Evolutionary conservation across 1,140 invertebrate genomes (phyloP).

Genomic region (Bradysia coprophila): DNA sequence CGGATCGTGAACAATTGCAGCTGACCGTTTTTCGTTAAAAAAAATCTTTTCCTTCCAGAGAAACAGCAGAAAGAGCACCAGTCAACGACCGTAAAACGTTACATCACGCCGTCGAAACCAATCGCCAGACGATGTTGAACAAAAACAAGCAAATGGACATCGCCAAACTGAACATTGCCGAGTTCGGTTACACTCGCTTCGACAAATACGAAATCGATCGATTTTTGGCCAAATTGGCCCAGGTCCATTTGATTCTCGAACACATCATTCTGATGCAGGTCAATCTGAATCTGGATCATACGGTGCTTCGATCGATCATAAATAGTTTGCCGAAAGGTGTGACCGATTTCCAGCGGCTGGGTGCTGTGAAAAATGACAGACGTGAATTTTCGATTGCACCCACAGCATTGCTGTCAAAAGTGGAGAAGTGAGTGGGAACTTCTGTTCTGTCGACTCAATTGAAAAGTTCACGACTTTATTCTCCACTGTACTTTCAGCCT

Average conservation of each 20-base stretch:
- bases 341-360: slow-evolving; percentile 8
- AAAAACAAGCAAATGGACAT: neutral
- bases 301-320: slow-evolving; percentile 10
- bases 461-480: neutral
- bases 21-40: no score
- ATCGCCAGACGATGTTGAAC: neutral
- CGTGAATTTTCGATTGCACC: slow-evolving; percentile 15
- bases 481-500: slow-evolving; percentile 6
- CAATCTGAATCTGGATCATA: slow-evolving; percentile 14
- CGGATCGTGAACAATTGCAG: no score
- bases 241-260: slow-evolving; percentile 18
- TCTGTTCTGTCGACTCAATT: neutral
- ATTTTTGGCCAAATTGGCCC: slow-evolving; percentile 13
- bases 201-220: slow-evolving; percentile 12
- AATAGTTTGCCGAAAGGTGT: slow-evolving; percentile 12
- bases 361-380: slow-evolving; percentile 14
- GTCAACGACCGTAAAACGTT: no score
- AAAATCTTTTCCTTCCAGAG: no score
- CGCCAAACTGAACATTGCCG: slow-evolving; percentile 9
- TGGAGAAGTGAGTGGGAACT: slow-evolving; percentile 9
- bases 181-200: slow-evolving; percentile 20
- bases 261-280: slow-evolving; percentile 20
- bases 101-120: neutral
- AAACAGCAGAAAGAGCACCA: no score
- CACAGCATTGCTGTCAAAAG: slow-evolving; percentile 13